phyloP scores from a whole-genome alignment of 2,113 vertebrate species.

The Mesitornis unicolor region DNA sequence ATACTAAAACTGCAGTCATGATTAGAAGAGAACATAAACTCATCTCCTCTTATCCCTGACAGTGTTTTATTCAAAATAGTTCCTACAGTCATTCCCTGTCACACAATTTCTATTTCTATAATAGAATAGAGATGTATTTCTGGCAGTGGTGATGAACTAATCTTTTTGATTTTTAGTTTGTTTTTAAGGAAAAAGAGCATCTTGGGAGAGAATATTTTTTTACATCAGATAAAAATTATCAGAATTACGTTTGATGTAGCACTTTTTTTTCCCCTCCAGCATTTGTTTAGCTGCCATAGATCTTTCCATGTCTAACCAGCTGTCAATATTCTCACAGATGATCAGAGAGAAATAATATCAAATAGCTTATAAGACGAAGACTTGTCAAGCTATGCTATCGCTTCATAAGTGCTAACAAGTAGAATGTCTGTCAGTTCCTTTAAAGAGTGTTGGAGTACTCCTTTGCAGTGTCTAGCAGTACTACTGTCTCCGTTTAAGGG shows the following conservation, averaged over 20 bases:
- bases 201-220: neutral
- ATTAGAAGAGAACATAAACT: neutral
- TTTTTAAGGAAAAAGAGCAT: neutral
- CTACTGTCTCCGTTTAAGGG: no score
- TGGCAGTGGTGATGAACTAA: neutral
- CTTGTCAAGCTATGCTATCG: neutral
- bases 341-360: neutral
- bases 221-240: neutral
- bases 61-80: neutral
- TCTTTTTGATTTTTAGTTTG: neutral
- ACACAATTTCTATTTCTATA: neutral
- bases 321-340: neutral
- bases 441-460: neutral
- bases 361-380: neutral
- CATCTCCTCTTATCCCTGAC: neutral
- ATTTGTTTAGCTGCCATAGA: neutral
- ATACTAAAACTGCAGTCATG: neutral
- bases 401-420: neutral
- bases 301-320: neutral
- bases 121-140: neutral
- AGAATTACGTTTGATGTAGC: neutral
- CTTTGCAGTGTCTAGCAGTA: neutral
- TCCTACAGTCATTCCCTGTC: neutral
- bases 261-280: neutral
- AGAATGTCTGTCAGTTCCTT: neutral